Conservation (phyloP, 2,797 vertebrate genomes). For the Micromesistius poutassou region DNA sequence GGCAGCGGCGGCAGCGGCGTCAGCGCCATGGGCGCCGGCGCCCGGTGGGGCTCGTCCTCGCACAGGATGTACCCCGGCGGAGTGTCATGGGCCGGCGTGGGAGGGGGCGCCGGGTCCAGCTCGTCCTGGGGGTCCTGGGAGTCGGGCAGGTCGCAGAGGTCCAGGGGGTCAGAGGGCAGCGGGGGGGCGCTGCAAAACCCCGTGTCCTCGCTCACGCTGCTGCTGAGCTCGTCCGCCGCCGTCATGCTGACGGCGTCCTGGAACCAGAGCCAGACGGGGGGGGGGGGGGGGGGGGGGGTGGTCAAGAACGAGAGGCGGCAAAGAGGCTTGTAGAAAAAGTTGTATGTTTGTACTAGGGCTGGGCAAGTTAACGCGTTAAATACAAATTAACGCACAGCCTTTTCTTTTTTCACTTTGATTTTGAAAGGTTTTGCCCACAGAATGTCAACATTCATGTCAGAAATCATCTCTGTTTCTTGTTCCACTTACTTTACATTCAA, state of each 20-base stretch:
- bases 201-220: slow-evolving; percentile 87
- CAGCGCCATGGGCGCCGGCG: slow-evolving; percentile 73
- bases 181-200: slow-evolving; percentile 82
- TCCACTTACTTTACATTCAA: too few relatives aligned
- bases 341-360: neutral
- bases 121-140: slow-evolving; percentile 70
- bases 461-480: too few relatives aligned
- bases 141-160: slow-evolving; percentile 81
- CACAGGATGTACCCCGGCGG: slow-evolving; percentile 85
- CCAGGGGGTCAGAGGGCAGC: slow-evolving; percentile 78
- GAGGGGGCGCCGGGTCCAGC: slow-evolving; percentile 74
- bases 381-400: too few relatives aligned
- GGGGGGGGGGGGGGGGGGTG: slow-evolving; percentile 25
- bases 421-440: too few relatives aligned
- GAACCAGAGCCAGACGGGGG: slow-evolving; percentile 31
- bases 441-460: too few relatives aligned
- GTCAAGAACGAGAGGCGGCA: slow-evolving; percentile 25
- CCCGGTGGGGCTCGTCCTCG: slow-evolving; percentile 73
- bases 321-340: neutral
- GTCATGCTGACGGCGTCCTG: slow-evolving; percentile 83
- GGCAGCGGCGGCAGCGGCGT: slow-evolving; percentile 71
- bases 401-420: too few relatives aligned
- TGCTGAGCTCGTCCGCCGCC: slow-evolving; percentile 85
- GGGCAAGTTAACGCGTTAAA: too few relatives aligned
- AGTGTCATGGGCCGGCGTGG: slow-evolving; percentile 79